Base-by-base conservation (phyloP, 64 coral and sea anemone genomes). In the Cladopsammia gracilis region DNA sequence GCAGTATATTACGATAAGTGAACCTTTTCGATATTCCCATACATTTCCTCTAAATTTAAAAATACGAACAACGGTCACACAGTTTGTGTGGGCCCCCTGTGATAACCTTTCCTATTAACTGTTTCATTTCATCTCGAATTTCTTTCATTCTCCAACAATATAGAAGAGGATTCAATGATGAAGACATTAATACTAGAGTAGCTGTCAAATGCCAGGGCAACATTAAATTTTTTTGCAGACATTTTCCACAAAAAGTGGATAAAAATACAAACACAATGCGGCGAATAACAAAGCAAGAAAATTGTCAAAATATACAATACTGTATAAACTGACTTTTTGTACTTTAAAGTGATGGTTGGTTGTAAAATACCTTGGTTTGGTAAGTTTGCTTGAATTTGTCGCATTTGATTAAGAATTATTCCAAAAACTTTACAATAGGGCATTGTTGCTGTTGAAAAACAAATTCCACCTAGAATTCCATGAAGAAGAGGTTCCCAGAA, bases 141-240 rank as follows among this genome's bases (percentile, higher is more conserved):
- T 77, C 20, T 14, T 10, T 77, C 20, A 77, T 77, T 45, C 50
- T 77, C 75, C 75, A 77, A 13, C 50, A 77, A 22, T 77, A 77
- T 54, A 77, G 48, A 16, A 77, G 8, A 25, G 75, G 75, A 48
- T 56, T 77, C 12, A 77, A 8, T 22, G 50, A 77, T 13, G 75
- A 77, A 15, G 61, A 64, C 18, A 64, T 64, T 4, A 64, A 64
- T 13, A 64, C 19, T 5, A 64, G 13, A 19, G 61, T 64, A 15
- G 61, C 61, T 64, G 61, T 19, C 0, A 64, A 15, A 64, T 64
- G 61, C 61, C 61, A 64, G 5, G n/a, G 18, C 61, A 14, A 64
- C 61, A 56, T 56, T 56, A 56, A 56, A 56, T 3, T 3, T 56
- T 19, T 18, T 15, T 15, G 61, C 61, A 13, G 61, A 20, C 61